Evolutionary conservation across 2,888 invertebrate genomes (phyloP), one percentile per base, ranked within the genome.

Genomic region (Holacanthella duospinosa): DNA sequence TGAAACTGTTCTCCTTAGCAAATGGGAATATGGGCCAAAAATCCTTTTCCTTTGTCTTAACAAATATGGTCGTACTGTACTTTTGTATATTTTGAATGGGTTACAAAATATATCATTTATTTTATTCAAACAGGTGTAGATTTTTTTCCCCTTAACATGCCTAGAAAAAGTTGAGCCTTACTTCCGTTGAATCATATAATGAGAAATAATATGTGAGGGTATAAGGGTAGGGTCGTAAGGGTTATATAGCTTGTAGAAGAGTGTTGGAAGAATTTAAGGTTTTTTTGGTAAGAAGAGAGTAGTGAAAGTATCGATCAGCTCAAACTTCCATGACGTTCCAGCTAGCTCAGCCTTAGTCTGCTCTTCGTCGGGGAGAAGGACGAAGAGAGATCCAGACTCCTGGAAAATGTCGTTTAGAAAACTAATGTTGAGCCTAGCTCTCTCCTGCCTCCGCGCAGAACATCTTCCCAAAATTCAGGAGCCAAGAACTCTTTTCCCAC

Each of bases 251-350:
- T 12, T 36, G 6, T 36, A 36, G 6, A 6, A 12, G 36, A 36
- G 16, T 36, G 9, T 16, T 6, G 16, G 16, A 36, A 36, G 16
- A 36, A 36, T 36, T 36, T 6, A 36, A 36, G 36, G 6, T 16
- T 36, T 36, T 16, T 16, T 36, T 36, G 6, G 6, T 36, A 36
- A 29, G 61, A 58, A 43, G 54, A 58, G 59, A 55, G 59, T 59
- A 44, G 61, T 61, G 61, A 55, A 60, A 28, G 57, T 66, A 66
- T 66, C 66, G 66, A 66, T 63, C 66, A 63, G 61, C 55, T 59
- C 59, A 43, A 9, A n/a, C 66, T 63, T 64, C 65, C 65, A 60
- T 57, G 61, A 63, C 58, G 61, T 62, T 63, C 62, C 59, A 63
- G 61, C 60, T 55, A 61, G 60, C 59, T 60, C n/a, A n/a, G n/a